Percentiles rank a stretch among this genome's conserved stretches.
These are phyloP conservation scores for Drosophila kuntzei DNA, from an alignment of 2,888 invertebrate genomes.

Conservation along the genomic window DNA sequence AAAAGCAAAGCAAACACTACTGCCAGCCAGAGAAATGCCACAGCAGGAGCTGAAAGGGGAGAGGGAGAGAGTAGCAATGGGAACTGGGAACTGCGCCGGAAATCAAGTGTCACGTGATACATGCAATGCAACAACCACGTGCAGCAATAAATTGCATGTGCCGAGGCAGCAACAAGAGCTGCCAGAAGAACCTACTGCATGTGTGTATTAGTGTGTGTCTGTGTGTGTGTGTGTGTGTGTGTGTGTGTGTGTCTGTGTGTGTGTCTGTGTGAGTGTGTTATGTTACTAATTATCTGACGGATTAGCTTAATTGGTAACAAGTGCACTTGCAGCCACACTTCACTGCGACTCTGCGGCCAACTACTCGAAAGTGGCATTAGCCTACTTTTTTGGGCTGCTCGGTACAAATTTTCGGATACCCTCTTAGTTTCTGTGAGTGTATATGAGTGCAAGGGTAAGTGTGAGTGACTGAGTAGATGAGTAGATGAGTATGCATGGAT, in stretches of 20 bases:
- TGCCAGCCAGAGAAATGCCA: constrained; percentile 33
- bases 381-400: constrained; percentile 69
- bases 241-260: constrained; percentile 26
- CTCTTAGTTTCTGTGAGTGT: constrained; percentile 21
- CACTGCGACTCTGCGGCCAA: constrained; percentile 73
- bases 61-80: not conserved
- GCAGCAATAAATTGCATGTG: constrained; percentile 79
- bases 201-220: constrained; percentile 23
- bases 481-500: constrained; percentile 31
- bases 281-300: constrained; percentile 85
- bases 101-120: constrained; percentile 83
- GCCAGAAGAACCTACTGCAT: constrained; percentile 43
- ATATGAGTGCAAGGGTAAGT: constrained; percentile 10
- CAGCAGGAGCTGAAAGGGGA: constrained; percentile 12
- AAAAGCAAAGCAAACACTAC: constrained; percentile 71
- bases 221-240: constrained; percentile 29
- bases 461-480: constrained; percentile 18
- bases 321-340: constrained; percentile 80
- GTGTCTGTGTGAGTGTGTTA: constrained; percentile 60
- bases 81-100: constrained; percentile 64
- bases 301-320: constrained; percentile 85
- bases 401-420: constrained; percentile 53
- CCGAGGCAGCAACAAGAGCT: constrained; percentile 55
- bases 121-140: constrained; percentile 81
- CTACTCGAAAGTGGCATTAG: constrained; percentile 79